Evolutionary conservation across 1,140 invertebrate species (phyloP).

Genomic region (Potamilus streckersoni): DNA sequence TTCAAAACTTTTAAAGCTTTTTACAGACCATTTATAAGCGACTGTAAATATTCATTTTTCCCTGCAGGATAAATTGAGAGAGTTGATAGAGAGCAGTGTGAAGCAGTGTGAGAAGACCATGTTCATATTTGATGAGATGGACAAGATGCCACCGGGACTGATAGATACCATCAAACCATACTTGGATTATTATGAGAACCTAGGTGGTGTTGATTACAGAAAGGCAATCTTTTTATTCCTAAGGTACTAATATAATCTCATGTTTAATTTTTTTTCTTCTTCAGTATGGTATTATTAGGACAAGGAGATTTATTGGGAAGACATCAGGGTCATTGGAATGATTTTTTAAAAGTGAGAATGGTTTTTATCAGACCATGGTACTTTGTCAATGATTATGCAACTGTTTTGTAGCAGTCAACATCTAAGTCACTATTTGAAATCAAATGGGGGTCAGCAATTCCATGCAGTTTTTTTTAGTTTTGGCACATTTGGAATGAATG

Average conservation of each 20-base stretch:
- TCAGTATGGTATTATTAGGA: neutral
- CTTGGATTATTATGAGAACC: constrained; percentile 82
- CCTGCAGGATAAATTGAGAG: constrained; percentile 72
- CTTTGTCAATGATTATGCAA: neutral
- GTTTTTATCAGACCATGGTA: neutral
- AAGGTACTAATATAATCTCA: constrained; percentile 39
- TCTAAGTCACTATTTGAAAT: too few relatives aligned
- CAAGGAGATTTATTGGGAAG: neutral
- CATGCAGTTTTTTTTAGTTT: too few relatives aligned
- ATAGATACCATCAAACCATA: constrained; percentile 90
- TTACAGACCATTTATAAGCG: too few relatives aligned
- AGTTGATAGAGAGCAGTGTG: constrained; percentile 75
- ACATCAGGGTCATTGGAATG: neutral
- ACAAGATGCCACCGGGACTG: constrained; percentile 89
- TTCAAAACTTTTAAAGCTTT: too few relatives aligned
- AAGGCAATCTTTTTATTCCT: constrained; percentile 92
- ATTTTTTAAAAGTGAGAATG: neutral
- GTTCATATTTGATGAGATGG: constrained; percentile 98
- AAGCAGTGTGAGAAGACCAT: constrained; percentile 79
- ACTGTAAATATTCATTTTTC: neutral
- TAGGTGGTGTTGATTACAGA: constrained; percentile 71
- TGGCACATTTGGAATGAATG: too few relatives aligned
- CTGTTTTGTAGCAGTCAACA: too few relatives aligned
- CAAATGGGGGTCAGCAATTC: too few relatives aligned
- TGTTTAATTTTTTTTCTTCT: too few relatives aligned